Evolutionary conservation across 2,888 invertebrate genomes (phyloP).

Genomic region (Tachina grossa): DNA sequence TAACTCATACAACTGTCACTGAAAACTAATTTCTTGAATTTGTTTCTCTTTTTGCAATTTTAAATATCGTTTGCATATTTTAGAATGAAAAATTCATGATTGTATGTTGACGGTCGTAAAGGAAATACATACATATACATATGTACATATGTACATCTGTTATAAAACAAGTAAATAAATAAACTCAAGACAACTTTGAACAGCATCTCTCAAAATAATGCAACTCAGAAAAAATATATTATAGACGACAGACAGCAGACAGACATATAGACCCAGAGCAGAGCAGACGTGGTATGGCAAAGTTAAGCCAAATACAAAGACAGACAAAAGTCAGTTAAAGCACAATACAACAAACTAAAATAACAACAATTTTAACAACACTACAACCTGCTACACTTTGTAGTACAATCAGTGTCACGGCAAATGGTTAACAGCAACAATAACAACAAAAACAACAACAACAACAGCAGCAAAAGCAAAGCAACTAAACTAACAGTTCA

Average conservation of each 20-base stretch:
- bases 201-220: slow-evolving; percentile 54
- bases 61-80: slow-evolving; percentile 54
- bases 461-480: slow-evolving; percentile 14
- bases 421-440: slow-evolving; percentile 69
- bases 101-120: slow-evolving; percentile 49
- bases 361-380: slow-evolving; percentile 41
- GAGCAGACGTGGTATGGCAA: slow-evolving; percentile 44
- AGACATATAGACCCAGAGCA: slow-evolving; percentile 27
- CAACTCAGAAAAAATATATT: background rate
- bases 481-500: slow-evolving; percentile 78
- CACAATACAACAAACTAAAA: slow-evolving; percentile 5
- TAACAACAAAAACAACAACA: slow-evolving; percentile 37
- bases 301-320: slow-evolving; percentile 50
- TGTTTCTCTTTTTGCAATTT: slow-evolving; percentile 33
- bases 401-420: slow-evolving; percentile 71
- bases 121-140: background rate
- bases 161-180: slow-evolving; percentile 18
- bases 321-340: slow-evolving; percentile 50
- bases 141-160: no score
- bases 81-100: slow-evolving; percentile 62
- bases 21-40: slow-evolving; percentile 71
- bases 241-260: slow-evolving; percentile 47
- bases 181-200: slow-evolving; percentile 70
- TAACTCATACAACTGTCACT: slow-evolving; percentile 71
- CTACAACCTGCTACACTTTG: slow-evolving; percentile 70